Base-by-base conservation (phyloP, 2,888 invertebrate species). In the Meandrusa payeni region DNA sequence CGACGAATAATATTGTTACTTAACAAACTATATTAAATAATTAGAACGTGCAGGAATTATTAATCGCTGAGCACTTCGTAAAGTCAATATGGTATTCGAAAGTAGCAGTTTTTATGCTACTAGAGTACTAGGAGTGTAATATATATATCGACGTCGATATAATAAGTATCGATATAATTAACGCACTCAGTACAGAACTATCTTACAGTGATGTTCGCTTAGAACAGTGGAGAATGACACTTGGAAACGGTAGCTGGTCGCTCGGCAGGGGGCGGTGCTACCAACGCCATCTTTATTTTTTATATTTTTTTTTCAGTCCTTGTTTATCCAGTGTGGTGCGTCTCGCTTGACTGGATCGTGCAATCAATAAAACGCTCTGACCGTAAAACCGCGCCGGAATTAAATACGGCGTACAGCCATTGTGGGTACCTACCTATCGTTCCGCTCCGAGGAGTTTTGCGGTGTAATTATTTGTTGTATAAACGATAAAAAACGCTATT, bases 291-390 rank as follows among this genome's bases (percentile, higher is more conserved):
- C 74, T 81, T 81, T 72, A 71, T 77, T 80, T 78, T 79, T 72
- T 67, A 73, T 73, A 62, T 67, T 24, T 17, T 32, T 34, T 72
- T 77, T 77, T 80, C 76, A 70, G 60, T 75, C 77, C 82, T 86
- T 85, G 85, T 86, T 87, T 85, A 82, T 80, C 83, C 82, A 82
- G 72, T 66, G 64, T 66, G 66, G 63, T 57, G 61, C 76, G 82
- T 75, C 66, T 64, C 78, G 83, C 76, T 71, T 79, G 59, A 85
- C 63, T 81, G 83, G 71, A 53, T 58, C 66, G 61, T 53, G 83
- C 82, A 85, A 86, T 86, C 85, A 85, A 86, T 86, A 86, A 79
- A 78, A 77, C 64, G 62, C 69, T 73, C 66, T 64, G 69, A 82
- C 77, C 78, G 78, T 76, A 74, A 76, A 76, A 73, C 76, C 76